Conservation (phyloP, 1,140 invertebrate species). For the Cotesia chilonis region DNA sequence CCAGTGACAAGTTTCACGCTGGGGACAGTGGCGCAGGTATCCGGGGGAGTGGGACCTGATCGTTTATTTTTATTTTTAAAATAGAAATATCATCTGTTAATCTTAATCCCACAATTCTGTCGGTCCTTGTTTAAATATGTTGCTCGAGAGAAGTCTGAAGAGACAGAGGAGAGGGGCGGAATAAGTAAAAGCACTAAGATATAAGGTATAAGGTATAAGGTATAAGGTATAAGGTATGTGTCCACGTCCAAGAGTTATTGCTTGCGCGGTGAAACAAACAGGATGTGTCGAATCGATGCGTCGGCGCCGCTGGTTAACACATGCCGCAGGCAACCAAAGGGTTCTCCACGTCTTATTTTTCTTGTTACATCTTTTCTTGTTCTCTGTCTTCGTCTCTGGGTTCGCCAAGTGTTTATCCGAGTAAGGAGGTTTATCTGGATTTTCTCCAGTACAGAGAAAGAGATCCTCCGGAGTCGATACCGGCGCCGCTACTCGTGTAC, state of each 20-base stretch:
- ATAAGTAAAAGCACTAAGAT: too few relatives aligned
- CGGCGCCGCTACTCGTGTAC: constrained; percentile 49
- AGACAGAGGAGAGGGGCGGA: too few relatives aligned
- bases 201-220: too few relatives aligned
- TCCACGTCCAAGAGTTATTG: constrained; percentile 23
- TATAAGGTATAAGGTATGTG: constrained; percentile 4
- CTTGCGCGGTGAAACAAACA: constrained; percentile 37
- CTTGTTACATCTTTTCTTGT: constrained; percentile 2
- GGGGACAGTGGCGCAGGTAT: constrained; percentile 35
- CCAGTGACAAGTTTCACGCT: constrained; percentile 46
- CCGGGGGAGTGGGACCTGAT: neutral
- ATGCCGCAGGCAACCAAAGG: constrained; percentile 39
- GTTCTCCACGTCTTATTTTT: constrained; percentile 2
- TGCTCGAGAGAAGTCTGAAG: too few relatives aligned
- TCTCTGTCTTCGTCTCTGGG: constrained; percentile 27
- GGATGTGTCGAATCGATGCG: constrained; percentile 46
- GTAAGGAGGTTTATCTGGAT: neutral
- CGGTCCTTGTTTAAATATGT: neutral
- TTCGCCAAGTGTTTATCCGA: neutral
- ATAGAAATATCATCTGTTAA: constrained; percentile 1
- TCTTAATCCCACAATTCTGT: neutral
- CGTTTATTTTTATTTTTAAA: constrained; percentile 7
- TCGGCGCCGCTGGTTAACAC: constrained; percentile 47
- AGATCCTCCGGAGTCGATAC: constrained; percentile 41
- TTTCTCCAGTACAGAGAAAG: constrained; percentile 9